Conservation (phyloP, 2,113 vertebrate species). For the Perca fluviatilis region DNA sequence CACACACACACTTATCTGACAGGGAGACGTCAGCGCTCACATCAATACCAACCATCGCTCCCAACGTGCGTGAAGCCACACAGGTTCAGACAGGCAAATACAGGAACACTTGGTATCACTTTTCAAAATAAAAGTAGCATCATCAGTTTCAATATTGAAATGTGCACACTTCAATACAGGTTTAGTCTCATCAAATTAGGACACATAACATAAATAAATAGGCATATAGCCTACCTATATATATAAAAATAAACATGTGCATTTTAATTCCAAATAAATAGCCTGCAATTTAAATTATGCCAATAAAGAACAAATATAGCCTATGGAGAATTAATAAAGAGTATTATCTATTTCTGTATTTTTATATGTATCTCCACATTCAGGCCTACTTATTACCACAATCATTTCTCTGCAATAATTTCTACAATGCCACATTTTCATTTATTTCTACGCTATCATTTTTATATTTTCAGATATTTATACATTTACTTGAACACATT, state of each 20-base stretch:
- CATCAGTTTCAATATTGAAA: neutral
- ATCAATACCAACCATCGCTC: neutral
- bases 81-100: neutral
- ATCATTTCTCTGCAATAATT: neutral
- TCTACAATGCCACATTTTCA: neutral
- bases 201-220: neutral
- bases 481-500: neutral
- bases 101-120: accelerated
- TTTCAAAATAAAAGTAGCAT: conserved; percentile 50
- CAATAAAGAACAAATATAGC: neutral
- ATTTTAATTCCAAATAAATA: neutral
- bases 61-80: neutral
- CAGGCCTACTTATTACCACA: neutral
- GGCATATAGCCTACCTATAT: neutral
- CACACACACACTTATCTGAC: conserved; percentile 24
- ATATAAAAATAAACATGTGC: neutral
- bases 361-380: neutral
- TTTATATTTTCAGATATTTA: too few species aligned
- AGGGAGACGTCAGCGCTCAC: conserved; percentile 18
- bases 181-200: neutral
- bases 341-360: neutral
- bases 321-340: neutral
- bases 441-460: neutral
- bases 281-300: too few species aligned
- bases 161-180: too few species aligned